Evolutionary conservation across 2,888 invertebrate genomes (phyloP).

Genomic region (Troides oblongomaculatus): DNA sequence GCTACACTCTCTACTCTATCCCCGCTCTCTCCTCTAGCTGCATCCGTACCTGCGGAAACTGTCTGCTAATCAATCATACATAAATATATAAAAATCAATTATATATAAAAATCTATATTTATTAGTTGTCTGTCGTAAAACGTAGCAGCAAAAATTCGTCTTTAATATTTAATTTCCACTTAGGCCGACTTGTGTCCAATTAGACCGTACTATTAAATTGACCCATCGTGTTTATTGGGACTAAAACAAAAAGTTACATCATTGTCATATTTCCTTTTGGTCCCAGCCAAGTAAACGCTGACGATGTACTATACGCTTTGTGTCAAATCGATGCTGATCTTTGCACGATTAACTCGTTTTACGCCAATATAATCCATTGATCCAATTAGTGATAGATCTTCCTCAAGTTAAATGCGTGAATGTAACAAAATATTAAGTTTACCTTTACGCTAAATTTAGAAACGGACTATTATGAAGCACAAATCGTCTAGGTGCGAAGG

Average conservation of each 20-base stretch:
- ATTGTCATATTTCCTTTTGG: not conserved
- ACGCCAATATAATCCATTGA: not conserved
- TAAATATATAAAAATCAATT: not conserved
- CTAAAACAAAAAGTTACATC: not conserved
- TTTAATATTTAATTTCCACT: not conserved
- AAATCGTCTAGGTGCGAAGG: conserved; percentile 3
- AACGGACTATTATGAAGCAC: conserved; percentile 12
- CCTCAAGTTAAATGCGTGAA: conserved; percentile 3
- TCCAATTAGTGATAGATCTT: conserved; percentile 9
- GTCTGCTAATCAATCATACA: conserved; percentile 54
- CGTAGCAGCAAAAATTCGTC: not conserved
- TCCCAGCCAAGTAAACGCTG: not conserved
- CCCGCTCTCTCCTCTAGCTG: conserved; percentile 85
- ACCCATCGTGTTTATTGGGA: not conserved
- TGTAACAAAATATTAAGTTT: conserved; percentile 9
- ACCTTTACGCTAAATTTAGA: conserved; percentile 9
- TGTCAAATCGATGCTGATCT: not conserved
- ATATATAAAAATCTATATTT: not conserved
- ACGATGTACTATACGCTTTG: not conserved
- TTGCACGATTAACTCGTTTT: not conserved
- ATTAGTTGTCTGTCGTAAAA: not conserved
- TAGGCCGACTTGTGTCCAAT: not conserved
- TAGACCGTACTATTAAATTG: not conserved
- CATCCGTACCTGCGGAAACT: conserved; percentile 59
- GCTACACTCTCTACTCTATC: conserved; percentile 72